A percentile compares a stretch with the other conserved stretches of the same genome.
Conservation (phyloP, 2,797 vertebrate species). For the Channallabes apus region DNA sequence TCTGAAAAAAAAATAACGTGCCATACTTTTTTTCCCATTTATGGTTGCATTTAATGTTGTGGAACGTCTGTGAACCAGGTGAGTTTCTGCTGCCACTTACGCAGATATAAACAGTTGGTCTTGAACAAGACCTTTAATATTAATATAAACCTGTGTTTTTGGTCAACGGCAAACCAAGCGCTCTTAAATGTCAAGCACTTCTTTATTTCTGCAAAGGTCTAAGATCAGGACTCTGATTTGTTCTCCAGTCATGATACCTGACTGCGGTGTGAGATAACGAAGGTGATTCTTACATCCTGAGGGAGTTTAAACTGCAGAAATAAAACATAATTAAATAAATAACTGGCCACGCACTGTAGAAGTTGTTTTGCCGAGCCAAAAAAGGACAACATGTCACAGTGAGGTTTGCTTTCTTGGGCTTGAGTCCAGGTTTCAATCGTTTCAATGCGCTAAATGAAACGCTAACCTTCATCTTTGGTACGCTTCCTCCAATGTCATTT, state of each 20-base stretch:
- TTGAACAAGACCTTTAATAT: no score
- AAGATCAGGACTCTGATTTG: neutral
- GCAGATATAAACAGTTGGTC: no score
- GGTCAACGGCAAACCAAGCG: neutral
- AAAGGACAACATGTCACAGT: neutral
- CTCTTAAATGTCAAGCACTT: neutral
- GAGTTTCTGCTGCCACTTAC: neutral
- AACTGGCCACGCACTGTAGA: no score
- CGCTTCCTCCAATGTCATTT: slow-evolving; percentile 11
- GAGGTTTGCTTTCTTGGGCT: neutral
- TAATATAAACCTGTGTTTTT: no score
- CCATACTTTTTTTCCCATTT: no score
- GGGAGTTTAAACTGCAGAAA: neutral
- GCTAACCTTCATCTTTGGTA: neutral
- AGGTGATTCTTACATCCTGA: neutral
- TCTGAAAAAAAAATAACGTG: no score
- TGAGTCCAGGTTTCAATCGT: neutral
- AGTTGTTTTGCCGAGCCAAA: neutral
- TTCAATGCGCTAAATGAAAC: neutral
- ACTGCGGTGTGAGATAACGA: neutral
- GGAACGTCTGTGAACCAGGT: neutral
- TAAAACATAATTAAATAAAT: neutral
- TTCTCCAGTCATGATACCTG: neutral
- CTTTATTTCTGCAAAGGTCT: neutral
- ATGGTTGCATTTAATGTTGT: neutral